Evolutionary conservation across 2,113 vertebrate genomes (phyloP).

Genomic region (Eclectus roratus): DNA sequence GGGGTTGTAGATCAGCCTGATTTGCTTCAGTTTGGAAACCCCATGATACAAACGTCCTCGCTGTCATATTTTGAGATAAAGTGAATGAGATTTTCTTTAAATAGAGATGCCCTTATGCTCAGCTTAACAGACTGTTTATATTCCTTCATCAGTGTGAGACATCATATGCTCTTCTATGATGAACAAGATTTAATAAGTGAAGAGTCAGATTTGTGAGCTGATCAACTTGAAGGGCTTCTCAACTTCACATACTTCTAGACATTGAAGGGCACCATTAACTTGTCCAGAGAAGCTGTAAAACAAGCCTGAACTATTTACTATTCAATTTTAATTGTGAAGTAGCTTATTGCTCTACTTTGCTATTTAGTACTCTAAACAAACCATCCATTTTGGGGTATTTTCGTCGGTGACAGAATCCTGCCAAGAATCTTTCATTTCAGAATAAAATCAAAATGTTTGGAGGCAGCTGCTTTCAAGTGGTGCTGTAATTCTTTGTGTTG

Average conservation of each 20-base stretch:
- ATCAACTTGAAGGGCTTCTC: neutral
- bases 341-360: neutral
- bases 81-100: neutral
- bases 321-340: neutral
- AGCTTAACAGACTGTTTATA: neutral
- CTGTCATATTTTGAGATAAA: neutral
- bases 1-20: neutral
- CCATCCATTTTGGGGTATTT: neutral
- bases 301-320: neutral
- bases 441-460: conserved; percentile 10
- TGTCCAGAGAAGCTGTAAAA: neutral
- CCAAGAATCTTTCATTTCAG: neutral
- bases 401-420: neutral
- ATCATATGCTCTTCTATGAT: neutral
- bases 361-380: conserved; percentile 1
- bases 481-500: neutral
- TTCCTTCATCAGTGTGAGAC: neutral
- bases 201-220: neutral
- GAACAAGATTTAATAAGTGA: neutral
- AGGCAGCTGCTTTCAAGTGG: neutral
- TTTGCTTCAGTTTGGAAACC: neutral
- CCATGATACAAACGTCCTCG: neutral
- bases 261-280: neutral
- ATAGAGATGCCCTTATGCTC: neutral
- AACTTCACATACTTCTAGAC: neutral